Evolutionary conservation across 2,113 vertebrate species (phyloP).

Genomic region (Engraulis encrasicolus): DNA sequence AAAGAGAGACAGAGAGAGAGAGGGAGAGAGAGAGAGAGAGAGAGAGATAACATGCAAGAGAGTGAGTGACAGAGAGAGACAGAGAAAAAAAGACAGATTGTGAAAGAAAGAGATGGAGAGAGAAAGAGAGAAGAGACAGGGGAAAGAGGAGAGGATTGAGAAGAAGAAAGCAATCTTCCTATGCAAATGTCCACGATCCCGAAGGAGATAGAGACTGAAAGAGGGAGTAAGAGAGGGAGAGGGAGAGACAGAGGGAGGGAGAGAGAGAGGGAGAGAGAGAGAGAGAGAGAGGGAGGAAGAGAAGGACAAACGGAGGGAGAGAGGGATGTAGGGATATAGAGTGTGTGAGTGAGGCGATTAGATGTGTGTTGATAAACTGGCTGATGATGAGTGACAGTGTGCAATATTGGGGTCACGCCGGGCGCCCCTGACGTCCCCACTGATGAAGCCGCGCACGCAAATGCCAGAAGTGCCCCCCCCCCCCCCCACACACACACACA

Average conservation of each 20-base stretch:
- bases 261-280: too few species aligned
- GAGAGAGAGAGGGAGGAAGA: slow-evolving; percentile 65
- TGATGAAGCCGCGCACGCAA: slow-evolving; percentile 83
- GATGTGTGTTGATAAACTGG: slow-evolving; percentile 88
- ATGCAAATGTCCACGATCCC: slow-evolving; percentile 90
- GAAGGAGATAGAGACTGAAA: slow-evolving; percentile 65
- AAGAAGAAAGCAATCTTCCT: slow-evolving; percentile 88
- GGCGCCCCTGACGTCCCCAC: slow-evolving; percentile 78
- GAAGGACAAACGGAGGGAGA: too few species aligned
- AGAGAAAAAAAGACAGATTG: too few species aligned
- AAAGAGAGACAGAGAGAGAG: too few species aligned
- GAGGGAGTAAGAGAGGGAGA: too few species aligned
- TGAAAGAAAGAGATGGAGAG: too few species aligned
- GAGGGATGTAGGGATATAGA: too few species aligned
- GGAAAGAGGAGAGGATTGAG: slow-evolving; percentile 54
- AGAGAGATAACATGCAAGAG: too few species aligned
- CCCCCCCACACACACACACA: background rate
- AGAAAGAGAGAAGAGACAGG: too few species aligned
- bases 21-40: too few species aligned
- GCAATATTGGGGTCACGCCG: slow-evolving; percentile 82
- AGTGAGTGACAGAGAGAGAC: too few species aligned
- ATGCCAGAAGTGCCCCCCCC: slow-evolving; percentile 83
- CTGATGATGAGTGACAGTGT: slow-evolving; percentile 89
- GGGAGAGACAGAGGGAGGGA: too few species aligned
- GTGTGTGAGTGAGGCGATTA: slow-evolving; percentile 78